These are phyloP conservation scores for Megaustenia siamemsis DNA, from an alignment of 2,888 invertebrate species.

Conservation along the genomic window DNA sequence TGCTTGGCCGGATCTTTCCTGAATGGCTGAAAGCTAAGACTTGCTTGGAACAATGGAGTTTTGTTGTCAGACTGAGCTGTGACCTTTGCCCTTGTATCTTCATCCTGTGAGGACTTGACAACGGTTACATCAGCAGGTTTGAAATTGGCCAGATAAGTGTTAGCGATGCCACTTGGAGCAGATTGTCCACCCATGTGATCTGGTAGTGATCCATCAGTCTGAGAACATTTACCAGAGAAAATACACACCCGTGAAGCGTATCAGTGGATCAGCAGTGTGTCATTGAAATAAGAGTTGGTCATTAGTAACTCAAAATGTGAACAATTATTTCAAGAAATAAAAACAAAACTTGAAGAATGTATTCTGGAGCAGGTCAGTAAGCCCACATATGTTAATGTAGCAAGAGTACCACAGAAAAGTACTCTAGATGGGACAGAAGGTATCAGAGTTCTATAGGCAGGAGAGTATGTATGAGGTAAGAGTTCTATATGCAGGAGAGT, in stretches of 20 bases:
- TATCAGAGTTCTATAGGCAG: too few species aligned
- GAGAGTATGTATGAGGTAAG: too few species aligned
- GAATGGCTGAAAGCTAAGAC: constrained; percentile 84
- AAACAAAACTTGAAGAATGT: too few species aligned
- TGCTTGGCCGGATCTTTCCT: constrained; percentile 87
- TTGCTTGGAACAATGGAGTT: constrained; percentile 52
- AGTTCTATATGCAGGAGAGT: too few species aligned
- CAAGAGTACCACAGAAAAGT: too few species aligned
- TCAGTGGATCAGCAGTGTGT: too few species aligned
- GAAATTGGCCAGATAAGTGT: constrained; percentile 37
- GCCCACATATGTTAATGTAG: too few species aligned
- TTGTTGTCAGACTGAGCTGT: neutral
- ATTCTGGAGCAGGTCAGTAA: too few species aligned
- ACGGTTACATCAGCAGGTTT: constrained; percentile 40
- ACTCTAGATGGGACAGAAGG: too few species aligned
- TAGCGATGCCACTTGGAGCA: neutral
- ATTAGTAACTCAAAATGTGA: too few species aligned
- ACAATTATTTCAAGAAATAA: too few species aligned
- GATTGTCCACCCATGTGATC: neutral
- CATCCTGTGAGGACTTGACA: constrained; percentile 3
- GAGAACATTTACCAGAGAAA: neutral
- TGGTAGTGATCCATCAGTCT: neutral
- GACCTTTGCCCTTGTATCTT: neutral
- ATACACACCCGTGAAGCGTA: neutral
- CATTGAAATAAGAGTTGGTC: too few species aligned